Base-by-base conservation (phyloP, 2,888 invertebrate genomes). In the Diabrotica balteata region DNA sequence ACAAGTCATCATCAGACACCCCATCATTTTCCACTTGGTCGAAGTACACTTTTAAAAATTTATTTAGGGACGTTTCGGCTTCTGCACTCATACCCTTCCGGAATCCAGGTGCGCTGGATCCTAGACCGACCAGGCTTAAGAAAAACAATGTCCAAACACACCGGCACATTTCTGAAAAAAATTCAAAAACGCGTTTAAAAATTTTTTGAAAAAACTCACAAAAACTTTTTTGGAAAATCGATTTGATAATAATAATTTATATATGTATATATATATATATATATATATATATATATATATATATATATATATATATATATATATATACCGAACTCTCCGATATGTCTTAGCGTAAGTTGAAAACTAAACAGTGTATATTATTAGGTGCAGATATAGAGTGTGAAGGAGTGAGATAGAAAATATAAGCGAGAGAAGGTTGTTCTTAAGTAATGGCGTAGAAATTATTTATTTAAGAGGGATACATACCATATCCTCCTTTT, bases 281-380 rank as follows among this genome's bases (percentile, higher is more conserved):
- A 32, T 32, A 32, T 32, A 32, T 32, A 32, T 32, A 32, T 32
- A 4, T 32, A 32, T 32, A 32, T 32, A 32, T 32, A 4, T 32
- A 32, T 32, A 32, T 32, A 32, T 17, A 32, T 32, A 32, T 32
- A 17, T 32, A 32, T 32, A 32, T 32, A 4, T 32, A 32, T 32
- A 32, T 32, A 32, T 32, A 32, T 32, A 32, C 32, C 32, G 59
- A 10, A 49, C 45, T 22, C 50, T 51, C 59, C 49, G 59, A 60
- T 42, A 52, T 64, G 68, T 53, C 62, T 67, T 67, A 64, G 55
- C 58, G 64, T 67, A 65, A 64, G 62, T 65, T 69, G 22, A 67
- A 69, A 69, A 69, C 71, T 71, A 69, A 71, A 64, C 59, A 63
- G 58, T 52, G 49, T 50, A 64, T 69, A 72, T 72, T 72, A 72